Evolutionary conservation across 2,113 vertebrate species (phyloP), one percentile per base, ranked within the genome.

Genomic region (Sander lucioperca): DNA sequence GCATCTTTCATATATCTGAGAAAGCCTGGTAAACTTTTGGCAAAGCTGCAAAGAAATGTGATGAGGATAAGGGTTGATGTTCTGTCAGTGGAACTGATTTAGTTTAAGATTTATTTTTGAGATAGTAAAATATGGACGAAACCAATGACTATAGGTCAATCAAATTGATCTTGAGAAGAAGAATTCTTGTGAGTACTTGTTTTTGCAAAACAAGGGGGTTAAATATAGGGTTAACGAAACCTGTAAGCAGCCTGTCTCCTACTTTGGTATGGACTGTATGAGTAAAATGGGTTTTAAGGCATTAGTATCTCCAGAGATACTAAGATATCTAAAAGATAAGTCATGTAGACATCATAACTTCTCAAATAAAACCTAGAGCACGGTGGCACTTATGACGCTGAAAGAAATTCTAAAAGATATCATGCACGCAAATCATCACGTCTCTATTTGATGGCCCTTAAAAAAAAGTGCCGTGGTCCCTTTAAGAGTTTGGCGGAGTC

Each of bases 231-330:
- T 70, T 57, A 84, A 76, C 84, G 59, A 70, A 77, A 77, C 27
- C 33, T 84, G 76, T 67, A 87, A 90, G 80, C 84, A 93, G 74
- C 80, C 87, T 90, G 67, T 88, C 88, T 86, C 81, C 92, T 90
- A 94, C 94, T 95, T 96, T 95, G 95, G 95, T 95, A 91, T 88
- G 82, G 77, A 84, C 74, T 83, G 77, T 77, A 70, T 82, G 58
- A 80, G 61, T 74, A 75, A 90, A 92, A 94, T 95, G 83, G 83
- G 62, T 89, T 90, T 96, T 96, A 95, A 96, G 95, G 95, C 94
- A 95, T 90, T 90, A 89, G 86, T 89, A 92, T 92, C 91, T 87
- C 85, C 66, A 85, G 72, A 79, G 88, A 93, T 85, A 89, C 88
- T 65, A 78, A 81, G 59, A n/a, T n/a, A n/a, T n/a, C n/a, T n/a